Evolutionary conservation across 2,888 invertebrate species (phyloP).

Genomic region (Apodemia hepburni): DNA sequence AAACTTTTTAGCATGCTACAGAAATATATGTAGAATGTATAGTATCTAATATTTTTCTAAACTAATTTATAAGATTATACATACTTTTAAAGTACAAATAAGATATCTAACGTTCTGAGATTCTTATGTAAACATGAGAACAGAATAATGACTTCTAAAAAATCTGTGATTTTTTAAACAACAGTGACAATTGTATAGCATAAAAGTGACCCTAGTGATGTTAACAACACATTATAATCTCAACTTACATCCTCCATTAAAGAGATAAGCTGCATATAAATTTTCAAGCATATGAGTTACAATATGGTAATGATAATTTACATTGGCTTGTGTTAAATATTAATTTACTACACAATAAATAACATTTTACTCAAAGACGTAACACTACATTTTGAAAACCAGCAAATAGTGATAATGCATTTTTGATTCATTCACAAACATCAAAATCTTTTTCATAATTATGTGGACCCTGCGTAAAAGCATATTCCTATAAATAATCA

Average conservation of each 20-base stretch:
- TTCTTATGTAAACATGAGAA: slow-evolving; percentile 41
- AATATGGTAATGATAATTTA: slow-evolving; percentile 18
- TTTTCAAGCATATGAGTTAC: slow-evolving; percentile 20
- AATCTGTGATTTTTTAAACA: slow-evolving; percentile 28
- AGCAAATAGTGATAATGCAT: neutral
- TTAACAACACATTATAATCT: slow-evolving; percentile 19
- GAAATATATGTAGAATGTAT: slow-evolving; percentile 61
- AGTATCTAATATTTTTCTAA: slow-evolving; percentile 61
- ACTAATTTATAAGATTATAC: slow-evolving; percentile 41
- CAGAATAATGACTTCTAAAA: slow-evolving; percentile 31
- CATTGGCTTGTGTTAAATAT: slow-evolving; percentile 18
- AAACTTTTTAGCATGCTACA: slow-evolving; percentile 65
- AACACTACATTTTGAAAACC: neutral
- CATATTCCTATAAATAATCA: neutral
- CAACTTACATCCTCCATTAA: neutral
- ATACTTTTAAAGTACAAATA: slow-evolving; percentile 41
- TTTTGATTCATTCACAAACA: too few relatives aligned
- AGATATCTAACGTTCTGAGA: slow-evolving; percentile 47
- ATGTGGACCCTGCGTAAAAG: slow-evolving; percentile 15
- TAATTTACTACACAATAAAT: slow-evolving; percentile 19
- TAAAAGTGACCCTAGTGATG: slow-evolving; percentile 23
- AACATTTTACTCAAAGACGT: slow-evolving; percentile 3
- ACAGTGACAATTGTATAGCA: slow-evolving; percentile 25
- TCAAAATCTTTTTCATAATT: slow-evolving; percentile 14
- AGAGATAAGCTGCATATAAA: slow-evolving; percentile 13